phyloP scores from a whole-genome alignment of 2,797 vertebrate genomes.

The Graptemys geographica region DNA sequence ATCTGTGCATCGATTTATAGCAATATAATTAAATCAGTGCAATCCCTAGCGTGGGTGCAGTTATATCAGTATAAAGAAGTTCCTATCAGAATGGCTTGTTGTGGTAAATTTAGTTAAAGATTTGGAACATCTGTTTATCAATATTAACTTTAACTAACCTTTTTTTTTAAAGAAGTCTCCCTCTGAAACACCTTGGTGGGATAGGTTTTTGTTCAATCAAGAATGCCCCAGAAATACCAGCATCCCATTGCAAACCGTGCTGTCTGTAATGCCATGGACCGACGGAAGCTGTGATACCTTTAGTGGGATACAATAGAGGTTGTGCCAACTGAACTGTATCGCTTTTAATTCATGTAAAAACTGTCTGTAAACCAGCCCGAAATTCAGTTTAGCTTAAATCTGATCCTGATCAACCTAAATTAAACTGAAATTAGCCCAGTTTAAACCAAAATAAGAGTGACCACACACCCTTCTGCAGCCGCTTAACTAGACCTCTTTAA shows the following conservation, averaged over 20 bases:
- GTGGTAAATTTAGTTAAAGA: background rate
- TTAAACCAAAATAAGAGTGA: conserved; percentile 50
- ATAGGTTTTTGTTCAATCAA: too few species aligned
- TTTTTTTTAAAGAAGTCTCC: too few species aligned
- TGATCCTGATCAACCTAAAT: conserved; percentile 52
- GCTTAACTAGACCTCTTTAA: conserved; percentile 31
- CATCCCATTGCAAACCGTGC: too few species aligned
- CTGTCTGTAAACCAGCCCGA: conserved; percentile 1
- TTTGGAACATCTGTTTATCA: background rate
- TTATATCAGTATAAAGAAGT: too few species aligned
- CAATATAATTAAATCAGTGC: too few species aligned
- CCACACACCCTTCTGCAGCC: background rate
- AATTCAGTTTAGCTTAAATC: conserved; percentile 13
- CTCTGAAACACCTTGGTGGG: too few species aligned
- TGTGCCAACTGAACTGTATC: conserved; percentile 13
- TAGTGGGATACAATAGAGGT: background rate
- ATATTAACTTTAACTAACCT: background rate
- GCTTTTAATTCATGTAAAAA: conserved; percentile 45
- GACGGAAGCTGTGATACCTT: too few species aligned
- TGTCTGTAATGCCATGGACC: too few species aligned
- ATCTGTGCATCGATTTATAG: background rate
- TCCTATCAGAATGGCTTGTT: too few species aligned
- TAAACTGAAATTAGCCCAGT: conserved; percentile 40
- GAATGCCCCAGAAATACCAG: too few species aligned
- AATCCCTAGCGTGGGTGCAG: too few species aligned